Base-by-base conservation (phyloP, 2,888 invertebrate species). In the Cerceris rybyensis region DNA sequence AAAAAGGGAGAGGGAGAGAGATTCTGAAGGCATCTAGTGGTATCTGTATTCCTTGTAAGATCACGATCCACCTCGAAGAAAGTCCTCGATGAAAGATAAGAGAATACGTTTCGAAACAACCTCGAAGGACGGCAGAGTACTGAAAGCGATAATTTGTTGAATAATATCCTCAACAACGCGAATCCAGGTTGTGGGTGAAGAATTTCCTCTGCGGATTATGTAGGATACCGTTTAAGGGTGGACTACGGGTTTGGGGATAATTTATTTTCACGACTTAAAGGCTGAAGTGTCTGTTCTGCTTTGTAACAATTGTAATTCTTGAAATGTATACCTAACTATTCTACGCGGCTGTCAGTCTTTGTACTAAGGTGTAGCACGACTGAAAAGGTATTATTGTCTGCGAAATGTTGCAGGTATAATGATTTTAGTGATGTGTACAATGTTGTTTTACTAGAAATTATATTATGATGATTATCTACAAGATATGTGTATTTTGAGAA, bases 41-140 rank as follows among this genome's bases (percentile, higher is more conserved):
- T 76, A 76, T 80, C 75, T 79, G 69, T 75, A 69, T 80, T 70
- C 50, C 64, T 43, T 50, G 61, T 68, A 42, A 65, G 61, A 79
- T 73, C 75, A 57, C 68, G 76, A 76, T 76, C 73, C 81, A 69
- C 70, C 61, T 9, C 73, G 63, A 80, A 76, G 76, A 75, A 82
- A 80, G 71, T 75, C 46, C 50, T 52, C 60, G 84, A 82, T 83
- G 41, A 16, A 43, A 80, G 84, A 82, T 83, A 82, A 80, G 60
- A 9, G 16, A 54, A 61, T 60, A 69, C 66, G 60, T 82, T 82
- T 83, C 74, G 74, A 80, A 82, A 83, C 71, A 70, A 60, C 58
- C 58, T 67, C 66, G 71, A 76, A 82, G 73, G 70, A 82, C 73
- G 70, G 58, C 70, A 39, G 9, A 58, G 49, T 17, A 11, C 46